Base-by-base conservation (phyloP, 2,113 vertebrate species). In the Ophthalmotilapia sp. region DNA sequence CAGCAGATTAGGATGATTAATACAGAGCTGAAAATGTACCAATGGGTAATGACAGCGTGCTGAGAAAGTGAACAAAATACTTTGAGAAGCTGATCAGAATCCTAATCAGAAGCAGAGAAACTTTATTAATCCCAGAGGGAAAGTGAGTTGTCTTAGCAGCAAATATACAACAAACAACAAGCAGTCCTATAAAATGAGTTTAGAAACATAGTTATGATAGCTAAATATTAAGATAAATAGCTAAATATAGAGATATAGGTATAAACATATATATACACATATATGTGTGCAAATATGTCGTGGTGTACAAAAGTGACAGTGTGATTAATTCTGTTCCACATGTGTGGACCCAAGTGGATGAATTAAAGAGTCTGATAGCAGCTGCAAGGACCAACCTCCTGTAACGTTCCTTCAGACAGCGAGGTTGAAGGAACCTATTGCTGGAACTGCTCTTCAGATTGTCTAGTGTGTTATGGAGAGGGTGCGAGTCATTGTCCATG, bases 311-410 rank as follows among this genome's bases (percentile, higher is more conserved):
- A 26, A 26, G 54, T 56, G 54, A 56, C 54, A 14, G 6, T 26
- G 54, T 56, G 54, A 56, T 56, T 56, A 14, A 26, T 56, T 56
- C 54, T 60, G 26, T 60, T 31, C 56, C 56, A 31, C 26, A 60
- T 60, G 14, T 60, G 26, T 31, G 26, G 56, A 60, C 8, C 56
- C 1, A 60, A 58, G 26, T 31, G 26, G 3, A 31, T 58, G 26
- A 31, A 60, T 60, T 31, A 31, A 60, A 17, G 14, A 60, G 56
- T 31, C 56, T 60, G 56, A 60, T 60, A 60, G 26, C 56, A 60
- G 26, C 26, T 0, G 3, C 8, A 31, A 60, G 26, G 26, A 60
- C 4, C 0, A 0, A 60, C 14, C 26, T 31, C 26, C 5, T 60
- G 26, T 17, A 31, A 60, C 8, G 2, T 60, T 17, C 2, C 56